Evolutionary conservation across 2,113 vertebrate species (phyloP), one percentile per base, ranked within the genome.

Genomic region (Halcyon senegalensis): DNA sequence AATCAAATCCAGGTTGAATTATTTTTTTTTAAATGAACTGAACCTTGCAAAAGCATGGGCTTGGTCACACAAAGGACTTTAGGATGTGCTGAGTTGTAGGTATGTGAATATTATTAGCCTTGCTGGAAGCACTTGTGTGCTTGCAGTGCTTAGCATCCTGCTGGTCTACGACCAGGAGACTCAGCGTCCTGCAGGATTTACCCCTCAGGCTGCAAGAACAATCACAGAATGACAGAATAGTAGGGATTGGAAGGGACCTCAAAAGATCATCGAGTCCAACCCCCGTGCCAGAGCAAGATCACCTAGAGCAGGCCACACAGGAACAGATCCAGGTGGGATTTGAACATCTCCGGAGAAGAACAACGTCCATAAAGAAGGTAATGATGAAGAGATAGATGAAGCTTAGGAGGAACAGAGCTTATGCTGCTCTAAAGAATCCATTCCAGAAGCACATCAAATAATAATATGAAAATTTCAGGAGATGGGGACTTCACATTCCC

Each of bases 1-100:
- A 96, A 96, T 94, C 76, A 82, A 66, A 92, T 84, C 73, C 96
- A 95, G 88, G 50, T 82, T 91, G 55, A 33, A 69, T 70, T 88
- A 1, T 33, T 1, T 75, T 46, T 92, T 84, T 89, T 87, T 55
- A 12, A 39, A 89, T 82, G 43, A 87, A 82, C 44, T 92, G 73
- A 94, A 92, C 84, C 86, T 84, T 96, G 62, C 3, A 1, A 92
- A 96, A 75, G 66, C 66, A 15, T 72, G 69, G 92, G 53, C 44
- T 84, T 68, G 31, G 50, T 94, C 90, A 88, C 70, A 37, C 69
- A 58, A 48, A 72, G 66, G 86, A 30, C 86, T 84, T 89, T 35
- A 82, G 84, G 66, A 87, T 2, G 11, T 87, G 93, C 86, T 92
- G 90, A 93, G 69, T 87, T 89, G 80, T 87, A 91, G 84, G 69